These are phyloP conservation scores for Brachionus manjavacas DNA, from an alignment of 1,140 invertebrate species.

Conservation along the genomic window DNA sequence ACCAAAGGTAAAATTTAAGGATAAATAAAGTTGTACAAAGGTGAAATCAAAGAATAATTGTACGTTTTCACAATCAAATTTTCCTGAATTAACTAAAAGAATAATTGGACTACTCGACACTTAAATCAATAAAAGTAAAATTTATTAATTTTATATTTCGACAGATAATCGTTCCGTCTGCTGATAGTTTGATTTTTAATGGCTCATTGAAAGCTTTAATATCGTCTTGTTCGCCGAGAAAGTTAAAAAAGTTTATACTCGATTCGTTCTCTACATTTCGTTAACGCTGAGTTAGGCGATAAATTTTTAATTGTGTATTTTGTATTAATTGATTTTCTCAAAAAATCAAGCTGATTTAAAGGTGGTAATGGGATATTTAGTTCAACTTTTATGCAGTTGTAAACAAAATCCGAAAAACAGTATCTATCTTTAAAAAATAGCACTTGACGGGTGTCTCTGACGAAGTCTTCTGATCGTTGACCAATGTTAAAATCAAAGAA, in stretches of 20 bases:
- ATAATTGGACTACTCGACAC: too few species aligned
- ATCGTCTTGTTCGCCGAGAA: neutral
- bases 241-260: neutral
- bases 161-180: neutral
- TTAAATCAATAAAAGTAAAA: constrained; percentile 18
- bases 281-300: too few species aligned
- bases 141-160: neutral
- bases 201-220: neutral
- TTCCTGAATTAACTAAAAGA: too few species aligned
- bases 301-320: too few species aligned
- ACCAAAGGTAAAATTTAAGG: too few species aligned
- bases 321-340: too few species aligned
- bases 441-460: neutral
- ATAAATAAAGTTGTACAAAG: too few species aligned
- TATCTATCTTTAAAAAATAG: neutral
- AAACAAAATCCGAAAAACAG: neutral
- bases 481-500: too few species aligned
- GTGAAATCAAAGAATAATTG: too few species aligned
- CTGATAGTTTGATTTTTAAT: neutral
- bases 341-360: too few species aligned
- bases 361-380: neutral
- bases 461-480: neutral
- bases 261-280: neutral
- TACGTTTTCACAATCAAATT: too few species aligned
- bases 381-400: neutral